Evolutionary conservation across 1,140 invertebrate genomes (phyloP), one percentile per base, ranked within the genome.

Genomic region (Ceratina japonica): DNA sequence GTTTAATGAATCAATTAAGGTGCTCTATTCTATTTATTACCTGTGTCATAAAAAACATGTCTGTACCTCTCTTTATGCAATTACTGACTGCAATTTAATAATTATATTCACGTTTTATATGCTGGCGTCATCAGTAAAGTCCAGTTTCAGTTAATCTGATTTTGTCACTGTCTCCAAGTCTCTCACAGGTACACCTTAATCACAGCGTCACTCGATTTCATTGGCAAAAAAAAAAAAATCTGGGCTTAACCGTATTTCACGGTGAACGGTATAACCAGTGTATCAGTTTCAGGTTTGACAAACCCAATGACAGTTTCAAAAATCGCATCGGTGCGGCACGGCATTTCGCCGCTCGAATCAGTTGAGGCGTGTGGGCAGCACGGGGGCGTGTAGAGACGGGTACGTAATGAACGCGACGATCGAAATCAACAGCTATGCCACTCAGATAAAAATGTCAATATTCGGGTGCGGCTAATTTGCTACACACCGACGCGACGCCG

Each of bases 391-490:
- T 37, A 63, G 75, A 31, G 59, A 51, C 37, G 68, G 79, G 56
- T n/a, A 58, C 74, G 84, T 65, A 85, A 82, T 79, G 73, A 73
- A 79, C 73, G 74, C 58, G 37, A 52, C 79, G 52, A 56, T 59
- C 59, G 84, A 81, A 86, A 86, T 86, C 85, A 74, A 86, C 84
- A 85, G 75, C 58, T 77, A 69, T 65, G 84, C 69, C 69, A 76
- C 52, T 69, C 83, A 52, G 83, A 85, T 85, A 86, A 86, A 86
- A 86, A 86, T 85, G 84, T 85, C 84, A 86, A 86, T 86, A 86
- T 82, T 75, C 75, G 76, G 49, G 80, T 71, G 84, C 73, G 27
- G 78, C 72, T 82, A 82, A 85, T 86, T 86, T 85, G 84, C 84
- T 86, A 75, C 82, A 82, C 80, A 76, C 59, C 83, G 75, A 73